Evolutionary conservation across 2,113 vertebrate species (phyloP), one percentile per base, ranked within the genome.

Genomic region (Muscicapa adusta): DNA sequence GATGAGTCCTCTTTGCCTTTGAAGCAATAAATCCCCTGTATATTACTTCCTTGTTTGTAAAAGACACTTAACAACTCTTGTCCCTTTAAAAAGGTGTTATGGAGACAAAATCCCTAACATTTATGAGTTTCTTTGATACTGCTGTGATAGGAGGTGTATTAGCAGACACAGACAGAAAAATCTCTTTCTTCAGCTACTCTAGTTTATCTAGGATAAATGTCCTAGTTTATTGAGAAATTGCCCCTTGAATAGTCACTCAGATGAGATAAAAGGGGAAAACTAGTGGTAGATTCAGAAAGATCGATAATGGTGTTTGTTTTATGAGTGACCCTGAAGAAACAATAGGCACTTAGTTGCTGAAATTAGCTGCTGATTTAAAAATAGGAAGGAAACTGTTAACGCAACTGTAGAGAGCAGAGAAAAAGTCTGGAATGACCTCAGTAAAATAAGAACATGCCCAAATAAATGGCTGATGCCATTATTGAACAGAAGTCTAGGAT

Each of bases 341-440:
- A 96, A 94, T 95, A 97, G 92, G 93, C 88, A 86, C 85, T 94
- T 94, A 95, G 94, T 89, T 96, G 90, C 95, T 91, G 94, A 95
- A 96, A 97, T 97, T 91, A 96, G 94, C 91, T 84, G 76, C 88
- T 91, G 94, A 94, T 95, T 94, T 95, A 93, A 96, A 96, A 96
- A 97, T 96, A 96, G 95, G 93, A 93, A 95, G 88, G 90, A 89
- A 96, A 82, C 91, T 91, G 88, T 95, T 96, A 95, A 91, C 85
- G 72, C 79, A 90, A 20, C 88, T 90, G 36, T 74, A 77, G 90
- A 71, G 85, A 77, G 56, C 23, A 0, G 65, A 92, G 56, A 80
- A 87, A 85, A 93, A 83, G 61, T 91, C 90, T 96, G 78, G 65
- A 96, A 91, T 95, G 93, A 94, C 91, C 94, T 96, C 78, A 91